Percentiles rank a stretch among this genome's conserved stretches.
phyloP scores from a whole-genome alignment of 1,140 invertebrate species.

The Sycophaga agraensis region DNA sequence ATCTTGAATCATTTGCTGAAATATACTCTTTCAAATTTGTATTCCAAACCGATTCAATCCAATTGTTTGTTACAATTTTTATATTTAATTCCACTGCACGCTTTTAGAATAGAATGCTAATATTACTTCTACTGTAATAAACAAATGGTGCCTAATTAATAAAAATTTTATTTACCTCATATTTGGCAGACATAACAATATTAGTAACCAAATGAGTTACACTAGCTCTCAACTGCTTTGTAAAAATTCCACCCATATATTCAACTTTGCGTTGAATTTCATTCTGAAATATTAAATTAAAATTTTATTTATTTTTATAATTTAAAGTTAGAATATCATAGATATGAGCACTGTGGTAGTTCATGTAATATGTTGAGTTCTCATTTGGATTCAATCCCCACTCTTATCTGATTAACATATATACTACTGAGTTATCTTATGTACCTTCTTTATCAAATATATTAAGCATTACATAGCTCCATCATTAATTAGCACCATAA shows the following conservation, averaged over 20 bases:
- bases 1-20: conserved; percentile 64
- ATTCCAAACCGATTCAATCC: conserved; percentile 81
- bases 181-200: conserved; percentile 72
- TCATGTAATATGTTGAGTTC: no score
- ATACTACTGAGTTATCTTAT: no score
- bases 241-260: conserved; percentile 82
- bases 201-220: conserved; percentile 84
- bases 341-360: no score
- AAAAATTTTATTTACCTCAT: conserved; percentile 60
- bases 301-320: no score
- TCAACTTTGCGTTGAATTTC: conserved; percentile 70
- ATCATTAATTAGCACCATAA: no score
- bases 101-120: conserved; percentile 58
- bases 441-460: no score
- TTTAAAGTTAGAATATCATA: no score
- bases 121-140: no score
- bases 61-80: conserved; percentile 75
- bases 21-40: conserved; percentile 65
- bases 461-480: no score
- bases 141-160: conserved; percentile 17
- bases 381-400: no score
- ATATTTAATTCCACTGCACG: conserved; percentile 72
- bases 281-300: no score
- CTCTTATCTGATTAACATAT: no score
- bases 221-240: conserved; percentile 67